These are phyloP conservation scores for Umimayanthus kanabou DNA, from an alignment of 92 coral and sea anemone species.

Conservation along the genomic window DNA sequence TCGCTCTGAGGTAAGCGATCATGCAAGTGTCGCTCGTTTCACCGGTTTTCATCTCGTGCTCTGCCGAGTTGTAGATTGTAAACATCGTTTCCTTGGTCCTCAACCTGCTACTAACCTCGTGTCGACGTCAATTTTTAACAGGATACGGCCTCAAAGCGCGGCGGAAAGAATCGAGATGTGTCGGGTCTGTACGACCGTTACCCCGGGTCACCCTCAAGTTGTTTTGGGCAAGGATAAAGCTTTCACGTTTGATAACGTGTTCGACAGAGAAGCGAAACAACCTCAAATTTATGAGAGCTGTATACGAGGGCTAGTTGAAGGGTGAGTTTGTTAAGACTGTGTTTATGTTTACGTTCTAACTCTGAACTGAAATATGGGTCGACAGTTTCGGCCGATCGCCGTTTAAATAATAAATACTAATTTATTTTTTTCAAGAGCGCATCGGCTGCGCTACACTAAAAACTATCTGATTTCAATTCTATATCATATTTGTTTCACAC, in stretches of 20 bases:
- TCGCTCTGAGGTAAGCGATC: conserved; percentile 85
- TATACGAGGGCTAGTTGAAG: conserved; percentile 84
- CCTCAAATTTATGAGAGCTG: conserved; percentile 82
- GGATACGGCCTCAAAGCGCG: conserved; percentile 99
- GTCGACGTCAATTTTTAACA: conserved; percentile 33
- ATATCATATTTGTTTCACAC: conserved; percentile 27
- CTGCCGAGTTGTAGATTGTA: conserved; percentile 32
- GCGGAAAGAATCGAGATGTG: conserved; percentile 98
- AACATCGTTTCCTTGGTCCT: conserved; percentile 31
- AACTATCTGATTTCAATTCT: conserved; percentile 33
- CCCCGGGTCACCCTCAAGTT: conserved; percentile 95
- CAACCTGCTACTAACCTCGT: conserved; percentile 15
- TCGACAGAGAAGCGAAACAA: conserved; percentile 78
- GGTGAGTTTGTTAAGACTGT: conserved; percentile 63
- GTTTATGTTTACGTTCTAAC: conserved; percentile 13
- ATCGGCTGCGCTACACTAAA: background rate
- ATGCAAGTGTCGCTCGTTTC: background rate
- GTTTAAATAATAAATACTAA: background rate
- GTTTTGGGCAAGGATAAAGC: conserved; percentile 98
- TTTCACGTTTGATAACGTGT: conserved; percentile 94
- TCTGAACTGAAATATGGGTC: conserved; percentile 8
- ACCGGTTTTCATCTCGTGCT: conserved; percentile 34
- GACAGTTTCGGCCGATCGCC: background rate
- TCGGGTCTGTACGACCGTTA: conserved; percentile 87
- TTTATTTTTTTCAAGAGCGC: background rate